phyloP scores from a whole-genome alignment of 2,888 invertebrate species.

The Andrena praecox region DNA sequence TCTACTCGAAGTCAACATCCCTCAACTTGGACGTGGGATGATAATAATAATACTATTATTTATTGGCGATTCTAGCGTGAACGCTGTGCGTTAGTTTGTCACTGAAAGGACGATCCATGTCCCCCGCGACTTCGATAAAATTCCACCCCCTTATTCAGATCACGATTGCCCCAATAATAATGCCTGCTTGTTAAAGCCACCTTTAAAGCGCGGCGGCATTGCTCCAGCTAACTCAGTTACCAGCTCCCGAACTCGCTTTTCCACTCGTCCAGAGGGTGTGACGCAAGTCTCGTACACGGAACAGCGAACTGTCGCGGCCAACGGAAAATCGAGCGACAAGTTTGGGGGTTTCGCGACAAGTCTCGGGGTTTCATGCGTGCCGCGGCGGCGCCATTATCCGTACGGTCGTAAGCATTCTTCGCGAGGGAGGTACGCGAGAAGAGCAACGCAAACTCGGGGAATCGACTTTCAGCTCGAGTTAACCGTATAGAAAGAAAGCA shows the following conservation, averaged over 20 bases:
- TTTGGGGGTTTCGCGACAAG: slow-evolving; percentile 2
- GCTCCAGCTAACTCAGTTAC: slow-evolving; percentile 13
- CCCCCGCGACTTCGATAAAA: not conserved
- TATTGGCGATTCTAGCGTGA: too few species aligned
- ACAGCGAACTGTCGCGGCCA: slow-evolving; percentile 2
- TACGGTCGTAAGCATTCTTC: not conserved
- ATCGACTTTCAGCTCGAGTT: slow-evolving; percentile 3
- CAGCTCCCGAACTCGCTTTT: not conserved
- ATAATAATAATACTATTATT: too few species aligned
- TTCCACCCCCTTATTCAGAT: not conserved
- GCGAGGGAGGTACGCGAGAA: not conserved
- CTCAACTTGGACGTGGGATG: not conserved
- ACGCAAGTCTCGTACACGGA: not conserved
- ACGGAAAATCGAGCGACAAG: slow-evolving; percentile 32
- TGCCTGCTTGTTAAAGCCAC: not conserved
- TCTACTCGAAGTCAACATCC: not conserved
- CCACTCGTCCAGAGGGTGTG: not conserved
- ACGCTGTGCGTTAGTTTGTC: too few species aligned
- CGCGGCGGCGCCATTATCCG: not conserved
- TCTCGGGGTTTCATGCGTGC: not conserved
- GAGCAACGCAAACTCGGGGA: not conserved
- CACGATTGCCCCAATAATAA: not conserved
- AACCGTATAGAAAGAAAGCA: not conserved
- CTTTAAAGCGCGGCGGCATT: too few species aligned
- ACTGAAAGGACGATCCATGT: not conserved